Percentiles rank a stretch among this genome's conserved stretches.
Evolutionary conservation across 1,140 invertebrate genomes (phyloP).

Genomic region (Drosophila dunni): DNA sequence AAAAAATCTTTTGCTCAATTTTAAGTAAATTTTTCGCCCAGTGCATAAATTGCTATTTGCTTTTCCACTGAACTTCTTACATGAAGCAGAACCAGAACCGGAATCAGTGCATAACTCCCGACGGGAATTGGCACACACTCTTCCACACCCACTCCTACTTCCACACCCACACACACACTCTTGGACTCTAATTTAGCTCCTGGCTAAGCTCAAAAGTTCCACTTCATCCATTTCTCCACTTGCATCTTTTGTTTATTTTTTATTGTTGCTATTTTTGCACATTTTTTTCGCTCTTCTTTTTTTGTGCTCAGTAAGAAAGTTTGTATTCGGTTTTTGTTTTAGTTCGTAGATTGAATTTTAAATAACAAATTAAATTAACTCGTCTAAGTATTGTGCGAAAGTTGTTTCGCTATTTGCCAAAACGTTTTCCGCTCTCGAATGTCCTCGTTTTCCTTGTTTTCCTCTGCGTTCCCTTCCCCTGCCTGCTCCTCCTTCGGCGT

Average conservation of each 20-base stretch:
- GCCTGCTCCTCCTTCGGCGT: not conserved
- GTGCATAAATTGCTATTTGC: constrained; percentile 53
- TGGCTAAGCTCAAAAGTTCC: constrained; percentile 74
- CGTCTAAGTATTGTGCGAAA: constrained; percentile 70
- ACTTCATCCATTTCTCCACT: constrained; percentile 31
- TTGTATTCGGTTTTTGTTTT: constrained; percentile 71
- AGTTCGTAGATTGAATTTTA: constrained; percentile 83
- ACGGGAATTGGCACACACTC: constrained; percentile 57
- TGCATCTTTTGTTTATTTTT: not conserved
- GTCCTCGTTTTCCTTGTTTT: not conserved
- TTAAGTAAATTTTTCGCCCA: too few species aligned
- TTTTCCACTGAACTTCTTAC: constrained; percentile 79
- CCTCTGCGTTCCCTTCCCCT: not conserved
- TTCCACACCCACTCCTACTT: not conserved
- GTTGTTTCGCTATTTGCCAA: constrained; percentile 43
- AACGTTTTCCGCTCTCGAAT: not conserved
- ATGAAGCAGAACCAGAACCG: constrained; percentile 34
- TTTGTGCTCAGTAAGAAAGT: constrained; percentile 23
- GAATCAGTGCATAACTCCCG: constrained; percentile 31
- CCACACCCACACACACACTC: not conserved
- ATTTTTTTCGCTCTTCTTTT: constrained; percentile 21
- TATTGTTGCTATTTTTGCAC: constrained; percentile 11
- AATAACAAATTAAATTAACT: constrained; percentile 83
- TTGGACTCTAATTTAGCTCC: constrained; percentile 23
- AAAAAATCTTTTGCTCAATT: too few species aligned